phyloP scores from a whole-genome alignment of 2,888 invertebrate genomes.

The Acronicta alni region DNA sequence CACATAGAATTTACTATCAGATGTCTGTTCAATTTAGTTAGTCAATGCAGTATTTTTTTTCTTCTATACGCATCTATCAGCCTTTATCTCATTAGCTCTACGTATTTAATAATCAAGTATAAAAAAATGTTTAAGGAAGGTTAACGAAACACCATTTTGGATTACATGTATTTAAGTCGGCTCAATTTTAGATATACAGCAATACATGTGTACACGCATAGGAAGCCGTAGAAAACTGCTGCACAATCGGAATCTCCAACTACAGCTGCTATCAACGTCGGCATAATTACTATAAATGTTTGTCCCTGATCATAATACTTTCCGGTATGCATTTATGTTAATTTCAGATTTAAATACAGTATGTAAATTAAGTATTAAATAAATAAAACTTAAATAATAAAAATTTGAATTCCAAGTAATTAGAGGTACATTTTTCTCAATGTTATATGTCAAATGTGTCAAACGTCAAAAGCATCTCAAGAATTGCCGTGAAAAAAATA shows the following conservation, averaged over 20 bases:
- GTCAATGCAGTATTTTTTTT: too few relatives aligned
- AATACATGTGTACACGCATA: constrained; percentile 19
- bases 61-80: too few relatives aligned
- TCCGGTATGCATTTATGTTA: constrained; percentile 1
- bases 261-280: constrained; percentile 1
- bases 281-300: not conserved
- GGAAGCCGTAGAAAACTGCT: constrained; percentile 10
- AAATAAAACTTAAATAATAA: constrained; percentile 32
- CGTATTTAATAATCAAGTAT: too few relatives aligned
- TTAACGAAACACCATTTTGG: constrained; percentile 1
- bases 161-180: constrained; percentile 18
- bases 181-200: constrained; percentile 10
- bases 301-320: not conserved
- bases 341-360: constrained; percentile 27
- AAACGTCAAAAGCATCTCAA: constrained; percentile 21
- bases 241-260: constrained; percentile 14
- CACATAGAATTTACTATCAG: too few relatives aligned
- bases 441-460: constrained; percentile 36
- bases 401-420: constrained; percentile 31
- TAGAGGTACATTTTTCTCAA: constrained; percentile 36
- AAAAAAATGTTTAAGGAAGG: not conserved
- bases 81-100: too few relatives aligned
- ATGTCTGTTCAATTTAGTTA: too few relatives aligned
- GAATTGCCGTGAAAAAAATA: constrained; percentile 8
- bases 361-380: constrained; percentile 25